Evolutionary conservation across 2,113 vertebrate genomes (phyloP), one percentile per base, ranked within the genome.

Genomic region (Phaetusa simplex): DNA sequence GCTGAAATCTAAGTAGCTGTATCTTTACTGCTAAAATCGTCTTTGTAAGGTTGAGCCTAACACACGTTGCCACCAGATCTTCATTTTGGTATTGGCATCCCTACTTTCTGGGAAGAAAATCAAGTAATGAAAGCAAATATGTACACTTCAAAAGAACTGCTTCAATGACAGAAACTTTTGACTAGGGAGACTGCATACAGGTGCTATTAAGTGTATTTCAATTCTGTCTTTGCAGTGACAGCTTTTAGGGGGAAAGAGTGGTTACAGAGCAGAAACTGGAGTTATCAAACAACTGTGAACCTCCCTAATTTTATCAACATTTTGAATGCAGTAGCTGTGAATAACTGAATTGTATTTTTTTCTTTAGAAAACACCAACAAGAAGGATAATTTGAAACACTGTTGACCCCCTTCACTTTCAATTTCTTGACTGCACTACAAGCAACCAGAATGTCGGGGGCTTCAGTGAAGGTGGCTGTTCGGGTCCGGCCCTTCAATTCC

Each of bases 401-500:
- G 36, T 17, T 80, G 74, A 7, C 13, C 38, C 17, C 38, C 12
- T 40, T 88, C 36, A 11, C 64, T 65, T 79, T 13, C 36, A 23
- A 6, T 82, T 88, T 94, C 61, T 78, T 82, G 91, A 56, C n/a
- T 49, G 12, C 17, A 8, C 73, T 82, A 4, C 53, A 53, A 91
- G 86, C 66, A 89, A 81, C 90, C 97, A 98, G 56, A 86, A 99
- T 99, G 99, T 99, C 99, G 32, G 99, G 99, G 88, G 99, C 99
- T 40, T 99, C 99, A 2, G 99, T 99, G 95, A 99, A 99, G 98
- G 99, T 99, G 86, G 99, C 99, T 52, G 99, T 99, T 53, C 98
- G 99, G 45, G 99, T 99, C 52, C 98, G 99, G 73, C 99, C 99
- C 92, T 99, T 99, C 98, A 99, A 99, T 86, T 98, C 99, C 72